phyloP scores from a whole-genome alignment of 2,113 vertebrate genomes.

The Struthidea cinerea region DNA sequence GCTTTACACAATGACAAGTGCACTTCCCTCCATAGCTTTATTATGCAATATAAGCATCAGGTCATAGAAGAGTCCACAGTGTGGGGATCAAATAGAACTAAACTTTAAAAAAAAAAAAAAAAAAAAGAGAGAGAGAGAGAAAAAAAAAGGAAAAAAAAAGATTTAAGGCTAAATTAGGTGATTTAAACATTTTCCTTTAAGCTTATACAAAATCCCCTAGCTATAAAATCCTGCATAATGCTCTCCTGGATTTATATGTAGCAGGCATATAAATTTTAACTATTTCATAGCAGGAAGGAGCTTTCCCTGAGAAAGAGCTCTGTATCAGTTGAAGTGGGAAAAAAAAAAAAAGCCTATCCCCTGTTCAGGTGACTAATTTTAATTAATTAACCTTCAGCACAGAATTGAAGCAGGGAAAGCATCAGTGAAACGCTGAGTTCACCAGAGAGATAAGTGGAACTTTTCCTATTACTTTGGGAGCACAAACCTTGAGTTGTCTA shows the following conservation, averaged over 20 bases:
- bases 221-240: slow-evolving; percentile 83
- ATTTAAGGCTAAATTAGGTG: slow-evolving; percentile 83
- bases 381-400: slow-evolving; percentile 54
- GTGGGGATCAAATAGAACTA: slow-evolving; percentile 72
- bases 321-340: background rate
- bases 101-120: slow-evolving; percentile 25
- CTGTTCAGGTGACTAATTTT: slow-evolving; percentile 64
- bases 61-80: slow-evolving; percentile 75
- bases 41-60: slow-evolving; percentile 79
- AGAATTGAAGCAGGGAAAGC: slow-evolving; percentile 16
- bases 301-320: background rate
- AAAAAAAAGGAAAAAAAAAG: slow-evolving; percentile 41
- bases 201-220: slow-evolving; percentile 83
- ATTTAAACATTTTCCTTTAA: slow-evolving; percentile 84
- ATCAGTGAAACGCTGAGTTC: background rate
- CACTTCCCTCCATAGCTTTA: slow-evolving; percentile 74
- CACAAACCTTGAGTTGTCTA: slow-evolving; percentile 65
- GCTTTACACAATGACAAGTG: slow-evolving; percentile 75
- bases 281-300: slow-evolving; percentile 57
- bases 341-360: background rate
- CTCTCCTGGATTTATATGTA: slow-evolving; percentile 80
- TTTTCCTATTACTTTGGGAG: slow-evolving; percentile 56
- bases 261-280: slow-evolving; percentile 81
- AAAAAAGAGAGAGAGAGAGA: background rate
- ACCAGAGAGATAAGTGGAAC: slow-evolving; percentile 42